Conservation (phyloP, 1,140 invertebrate species). For the Lycorma delicatula region DNA sequence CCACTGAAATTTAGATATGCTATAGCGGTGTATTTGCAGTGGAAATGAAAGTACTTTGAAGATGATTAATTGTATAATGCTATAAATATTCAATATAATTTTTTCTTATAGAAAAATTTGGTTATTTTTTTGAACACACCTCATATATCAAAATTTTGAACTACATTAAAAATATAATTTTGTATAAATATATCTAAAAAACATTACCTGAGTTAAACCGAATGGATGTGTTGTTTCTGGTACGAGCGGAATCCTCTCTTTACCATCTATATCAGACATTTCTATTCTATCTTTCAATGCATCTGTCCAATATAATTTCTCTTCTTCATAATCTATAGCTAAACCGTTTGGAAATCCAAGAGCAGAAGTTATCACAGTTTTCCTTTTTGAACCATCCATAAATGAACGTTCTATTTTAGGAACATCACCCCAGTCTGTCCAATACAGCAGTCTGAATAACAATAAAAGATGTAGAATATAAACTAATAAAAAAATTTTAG, state of each 20-base stretch:
- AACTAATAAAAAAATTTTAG: no score
- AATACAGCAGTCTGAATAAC: constrained; percentile 62
- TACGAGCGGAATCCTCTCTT: constrained; percentile 60
- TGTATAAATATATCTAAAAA: no score
- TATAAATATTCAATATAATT: no score
- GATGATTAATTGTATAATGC: no score
- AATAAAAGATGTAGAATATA: background rate
- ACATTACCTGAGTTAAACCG: constrained; percentile 61
- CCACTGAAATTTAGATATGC: no score
- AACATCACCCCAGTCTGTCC: constrained; percentile 82
- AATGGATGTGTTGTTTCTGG: constrained; percentile 64
- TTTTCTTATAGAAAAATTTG: no score
- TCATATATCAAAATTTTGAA: no score
- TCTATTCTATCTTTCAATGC: constrained; percentile 84
- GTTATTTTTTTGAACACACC: no score
- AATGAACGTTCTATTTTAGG: constrained; percentile 76
- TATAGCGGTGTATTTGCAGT: no score
- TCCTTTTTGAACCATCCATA: constrained; percentile 72
- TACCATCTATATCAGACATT: constrained; percentile 73
- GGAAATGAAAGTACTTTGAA: no score
- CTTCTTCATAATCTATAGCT: constrained; percentile 71
- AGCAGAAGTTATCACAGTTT: constrained; percentile 68
- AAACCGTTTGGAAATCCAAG: constrained; percentile 87
- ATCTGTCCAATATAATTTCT: constrained; percentile 83
- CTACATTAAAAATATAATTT: no score